Conservation (phyloP, 2,888 invertebrate species). For the Nycteola revayana region DNA sequence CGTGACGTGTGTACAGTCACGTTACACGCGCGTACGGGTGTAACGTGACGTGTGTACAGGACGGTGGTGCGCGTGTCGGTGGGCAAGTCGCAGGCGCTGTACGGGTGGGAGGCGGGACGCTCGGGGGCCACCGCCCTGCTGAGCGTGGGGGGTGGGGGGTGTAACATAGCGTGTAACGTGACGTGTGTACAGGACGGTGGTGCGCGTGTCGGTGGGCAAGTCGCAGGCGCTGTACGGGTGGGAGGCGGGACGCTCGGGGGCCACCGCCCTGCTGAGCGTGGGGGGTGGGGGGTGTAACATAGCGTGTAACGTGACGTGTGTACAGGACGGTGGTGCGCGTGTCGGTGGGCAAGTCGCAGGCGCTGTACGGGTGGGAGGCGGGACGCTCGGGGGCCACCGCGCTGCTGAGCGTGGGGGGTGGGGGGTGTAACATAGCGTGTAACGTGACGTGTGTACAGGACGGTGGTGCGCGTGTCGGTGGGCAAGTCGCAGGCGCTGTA, state of each 20-base stretch:
- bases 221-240: constrained; percentile 95
- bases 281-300: too few relatives aligned
- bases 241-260: background rate
- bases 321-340: background rate
- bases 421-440: too few relatives aligned
- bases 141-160: constrained; percentile 64
- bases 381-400: constrained; percentile 77
- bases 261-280: background rate
- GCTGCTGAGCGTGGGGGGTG: background rate
- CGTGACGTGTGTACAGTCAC: too few relatives aligned
- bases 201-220: constrained; percentile 90
- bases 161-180: too few relatives aligned
- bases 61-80: constrained; percentile 95
- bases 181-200: constrained; percentile 83
- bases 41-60: constrained; percentile 52
- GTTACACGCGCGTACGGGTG: too few relatives aligned
- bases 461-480: constrained; percentile 10
- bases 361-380: background rate
- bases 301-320: too few relatives aligned
- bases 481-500: constrained; percentile 39
- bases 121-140: background rate
- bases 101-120: constrained; percentile 88
- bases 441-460: constrained; percentile 81
- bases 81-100: constrained; percentile 93
- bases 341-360: background rate